Conservation (phyloP, 2,797 vertebrate genomes). For the Squalus acanthias region DNA sequence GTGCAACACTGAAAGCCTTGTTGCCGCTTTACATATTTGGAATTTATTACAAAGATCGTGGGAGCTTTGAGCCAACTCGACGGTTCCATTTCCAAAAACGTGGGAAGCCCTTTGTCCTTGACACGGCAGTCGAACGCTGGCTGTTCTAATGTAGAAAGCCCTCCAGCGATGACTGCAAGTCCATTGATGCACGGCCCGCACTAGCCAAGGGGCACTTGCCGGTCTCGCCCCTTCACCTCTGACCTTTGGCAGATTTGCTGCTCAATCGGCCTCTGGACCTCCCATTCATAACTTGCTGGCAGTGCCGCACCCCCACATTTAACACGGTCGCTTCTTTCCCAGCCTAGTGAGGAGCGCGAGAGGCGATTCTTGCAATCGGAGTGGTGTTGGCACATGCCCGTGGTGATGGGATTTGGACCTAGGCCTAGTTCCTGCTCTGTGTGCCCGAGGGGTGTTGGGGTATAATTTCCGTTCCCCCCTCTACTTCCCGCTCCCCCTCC, state of each 20-base stretch:
- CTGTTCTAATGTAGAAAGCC: neutral
- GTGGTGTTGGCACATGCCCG: no score
- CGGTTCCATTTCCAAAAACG: neutral
- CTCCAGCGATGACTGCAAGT: neutral
- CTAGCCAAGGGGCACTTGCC: neutral
- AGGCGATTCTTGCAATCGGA: neutral
- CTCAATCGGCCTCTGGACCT: neutral
- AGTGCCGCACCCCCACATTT: neutral
- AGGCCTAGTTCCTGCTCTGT: neutral
- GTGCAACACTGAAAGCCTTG: neutral
- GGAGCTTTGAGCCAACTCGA: neutral
- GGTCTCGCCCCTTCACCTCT: neutral
- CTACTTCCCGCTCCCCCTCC: neutral
- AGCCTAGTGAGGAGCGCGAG: neutral
- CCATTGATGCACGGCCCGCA: neutral
- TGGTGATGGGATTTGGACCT: neutral
- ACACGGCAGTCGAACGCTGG: neutral
- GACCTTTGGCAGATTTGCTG: neutral
- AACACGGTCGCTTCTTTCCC: neutral
- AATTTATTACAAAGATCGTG: neutral
- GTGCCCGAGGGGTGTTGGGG: no score
- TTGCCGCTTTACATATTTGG: neutral
- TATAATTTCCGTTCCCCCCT: neutral
- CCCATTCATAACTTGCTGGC: neutral
- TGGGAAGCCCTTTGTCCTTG: neutral